These are phyloP conservation scores for Mellilla xanthometata DNA, from an alignment of 2,888 invertebrate genomes.

Conservation along the genomic window DNA sequence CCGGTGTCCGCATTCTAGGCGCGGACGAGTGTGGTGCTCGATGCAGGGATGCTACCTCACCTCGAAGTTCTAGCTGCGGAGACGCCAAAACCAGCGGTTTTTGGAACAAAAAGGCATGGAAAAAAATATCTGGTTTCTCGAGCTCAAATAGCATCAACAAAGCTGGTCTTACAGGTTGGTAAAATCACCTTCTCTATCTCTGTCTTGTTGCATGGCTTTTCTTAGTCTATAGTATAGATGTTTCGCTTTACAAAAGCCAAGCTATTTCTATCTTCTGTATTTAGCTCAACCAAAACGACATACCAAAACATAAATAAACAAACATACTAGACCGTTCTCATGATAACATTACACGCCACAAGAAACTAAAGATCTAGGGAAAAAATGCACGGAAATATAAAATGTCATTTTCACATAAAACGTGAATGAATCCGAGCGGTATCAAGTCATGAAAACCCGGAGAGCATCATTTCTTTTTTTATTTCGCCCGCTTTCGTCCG, in stretches of 20 bases:
- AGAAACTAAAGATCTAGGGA: conserved; percentile 41
- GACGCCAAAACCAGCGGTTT: conserved; percentile 82
- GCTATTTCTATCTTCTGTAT: conserved; percentile 50
- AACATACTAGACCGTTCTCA: conserved; percentile 40
- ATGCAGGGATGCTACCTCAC: conserved; percentile 65
- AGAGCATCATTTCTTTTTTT: conserved; percentile 63
- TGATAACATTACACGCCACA: conserved; percentile 43
- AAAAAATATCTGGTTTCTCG: conserved; percentile 88
- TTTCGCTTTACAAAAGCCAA: conserved; percentile 25
- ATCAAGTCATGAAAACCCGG: conserved; percentile 68
- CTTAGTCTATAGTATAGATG: conserved; percentile 9
- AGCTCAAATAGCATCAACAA: conserved; percentile 88
- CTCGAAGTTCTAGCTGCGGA: conserved; percentile 75
- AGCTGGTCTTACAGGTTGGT: conserved; percentile 85
- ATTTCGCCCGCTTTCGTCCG: conserved; percentile 72
- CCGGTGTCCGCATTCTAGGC: conserved; percentile 73
- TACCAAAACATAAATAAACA: conserved; percentile 42
- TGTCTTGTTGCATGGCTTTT: conserved; percentile 13
- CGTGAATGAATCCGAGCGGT: conserved; percentile 63
- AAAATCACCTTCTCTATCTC: conserved; percentile 10
- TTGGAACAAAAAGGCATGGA: conserved; percentile 91
- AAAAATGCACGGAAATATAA: conserved; percentile 49
- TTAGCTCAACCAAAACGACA: conserved; percentile 57
- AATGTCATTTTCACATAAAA: conserved; percentile 62
- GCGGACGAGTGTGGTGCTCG: conserved; percentile 69